Conservation (phyloP, 2,113 vertebrate species). For the Chionis minor region DNA sequence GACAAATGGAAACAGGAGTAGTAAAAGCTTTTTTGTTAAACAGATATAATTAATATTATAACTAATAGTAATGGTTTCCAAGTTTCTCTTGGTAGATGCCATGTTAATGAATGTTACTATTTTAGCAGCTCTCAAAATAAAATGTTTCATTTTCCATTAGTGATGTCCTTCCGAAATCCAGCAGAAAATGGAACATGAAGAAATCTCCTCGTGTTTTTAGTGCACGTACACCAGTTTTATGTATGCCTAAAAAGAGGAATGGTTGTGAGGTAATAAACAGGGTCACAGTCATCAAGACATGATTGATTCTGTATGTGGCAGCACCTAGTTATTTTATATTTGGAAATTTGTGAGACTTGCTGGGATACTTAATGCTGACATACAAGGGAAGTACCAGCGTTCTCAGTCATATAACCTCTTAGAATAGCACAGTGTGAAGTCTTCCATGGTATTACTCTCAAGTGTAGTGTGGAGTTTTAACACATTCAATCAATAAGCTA, state of each 20-base stretch:
- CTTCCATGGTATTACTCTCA: not conserved
- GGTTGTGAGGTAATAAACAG: not conserved
- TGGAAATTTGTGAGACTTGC: not conserved
- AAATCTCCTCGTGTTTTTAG: not conserved
- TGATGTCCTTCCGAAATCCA: not conserved
- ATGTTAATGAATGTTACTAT: not conserved
- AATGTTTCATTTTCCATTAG: not conserved
- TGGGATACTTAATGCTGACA: not conserved
- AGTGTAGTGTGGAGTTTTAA: not conserved
- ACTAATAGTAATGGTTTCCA: slow-evolving; percentile 23
- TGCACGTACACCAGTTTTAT: not conserved
- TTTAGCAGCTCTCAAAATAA: not conserved
- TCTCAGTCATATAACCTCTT: not conserved
- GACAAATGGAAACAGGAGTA: not conserved
- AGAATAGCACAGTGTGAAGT: not conserved
- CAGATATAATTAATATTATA: slow-evolving; percentile 2
- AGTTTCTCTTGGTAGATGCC: not conserved
- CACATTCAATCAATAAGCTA: not conserved
- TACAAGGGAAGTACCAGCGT: not conserved
- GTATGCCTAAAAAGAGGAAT: not conserved
- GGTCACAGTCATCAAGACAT: not conserved
- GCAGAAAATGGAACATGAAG: not conserved
- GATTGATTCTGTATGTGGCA: not conserved
- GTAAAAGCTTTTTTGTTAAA: not conserved
- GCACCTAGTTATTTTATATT: not conserved